Evolutionary conservation across 2,113 vertebrate genomes (phyloP).

Genomic region (zebrafish (Danio rerio)): DNA sequence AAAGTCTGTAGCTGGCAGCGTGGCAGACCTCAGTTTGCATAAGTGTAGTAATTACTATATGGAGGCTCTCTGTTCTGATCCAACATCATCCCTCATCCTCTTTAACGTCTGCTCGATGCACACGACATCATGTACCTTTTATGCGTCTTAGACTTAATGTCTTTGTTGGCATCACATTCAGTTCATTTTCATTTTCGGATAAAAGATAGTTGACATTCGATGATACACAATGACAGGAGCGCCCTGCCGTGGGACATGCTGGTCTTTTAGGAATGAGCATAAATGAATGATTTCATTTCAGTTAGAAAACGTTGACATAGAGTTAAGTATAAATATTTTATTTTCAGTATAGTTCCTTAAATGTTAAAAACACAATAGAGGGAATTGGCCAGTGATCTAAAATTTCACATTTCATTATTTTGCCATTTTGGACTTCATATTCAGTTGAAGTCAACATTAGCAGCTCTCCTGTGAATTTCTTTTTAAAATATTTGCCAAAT

Average conservation of each 20-base stretch:
- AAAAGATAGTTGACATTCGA: not conserved
- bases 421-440: not conserved
- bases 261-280: not conserved
- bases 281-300: no score
- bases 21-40: conserved; percentile 15
- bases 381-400: no score
- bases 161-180: not conserved
- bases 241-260: not conserved
- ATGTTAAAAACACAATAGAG: not conserved
- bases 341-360: no score
- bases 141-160: not conserved
- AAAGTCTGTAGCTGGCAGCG: conserved; percentile 13
- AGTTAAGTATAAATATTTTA: not conserved
- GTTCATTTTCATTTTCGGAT: not conserved
- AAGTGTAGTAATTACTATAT: conserved; percentile 38
- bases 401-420: no score
- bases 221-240: not conserved
- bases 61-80: not conserved
- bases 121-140: not conserved
- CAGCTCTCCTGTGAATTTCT: no score
- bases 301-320: no score
- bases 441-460: no score
- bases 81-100: conserved; percentile 19
- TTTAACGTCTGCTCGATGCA: conserved; percentile 16
- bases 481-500: no score